phyloP scores from a whole-genome alignment of 2,113 vertebrate genomes.

The Phainopepla nitens region DNA sequence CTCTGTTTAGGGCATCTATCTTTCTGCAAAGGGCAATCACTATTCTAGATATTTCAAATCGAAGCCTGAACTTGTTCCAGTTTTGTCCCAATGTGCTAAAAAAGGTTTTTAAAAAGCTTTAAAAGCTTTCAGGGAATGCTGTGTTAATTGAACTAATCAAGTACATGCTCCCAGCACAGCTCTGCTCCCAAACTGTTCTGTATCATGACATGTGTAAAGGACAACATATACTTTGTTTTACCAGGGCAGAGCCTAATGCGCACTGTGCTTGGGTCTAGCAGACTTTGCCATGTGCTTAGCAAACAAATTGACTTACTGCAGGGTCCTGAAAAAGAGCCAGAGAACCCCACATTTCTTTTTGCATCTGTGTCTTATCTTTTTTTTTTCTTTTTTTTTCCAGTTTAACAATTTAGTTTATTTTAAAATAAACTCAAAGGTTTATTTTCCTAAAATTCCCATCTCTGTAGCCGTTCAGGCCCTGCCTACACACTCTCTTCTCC shows the following conservation, averaged over 20 bases:
- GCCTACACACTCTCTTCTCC: background rate
- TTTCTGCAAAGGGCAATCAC: background rate
- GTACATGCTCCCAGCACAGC: background rate
- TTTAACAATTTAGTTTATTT: background rate
- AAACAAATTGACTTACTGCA: background rate
- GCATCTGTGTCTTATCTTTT: accelerated
- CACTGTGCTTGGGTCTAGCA: background rate
- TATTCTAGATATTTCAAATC: constrained; percentile 9
- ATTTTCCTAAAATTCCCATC: background rate
- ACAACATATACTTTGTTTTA: background rate
- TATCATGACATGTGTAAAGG: background rate
- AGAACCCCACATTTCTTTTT: background rate
- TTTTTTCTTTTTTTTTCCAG: background rate
- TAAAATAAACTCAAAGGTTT: background rate
- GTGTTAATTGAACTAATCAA: background rate
- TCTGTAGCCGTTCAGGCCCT: background rate
- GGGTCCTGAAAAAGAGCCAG: background rate
- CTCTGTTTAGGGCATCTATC: background rate
- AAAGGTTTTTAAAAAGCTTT: too few relatives aligned
- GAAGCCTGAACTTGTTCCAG: constrained; percentile 3
- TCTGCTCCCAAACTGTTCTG: background rate
- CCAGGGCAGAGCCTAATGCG: background rate
- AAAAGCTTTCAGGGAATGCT: background rate
- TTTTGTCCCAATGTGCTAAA: background rate
- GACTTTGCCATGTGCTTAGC: background rate